Base-by-base conservation (phyloP, 2,888 invertebrate genomes). In the Scaptomyza tumidula region DNA sequence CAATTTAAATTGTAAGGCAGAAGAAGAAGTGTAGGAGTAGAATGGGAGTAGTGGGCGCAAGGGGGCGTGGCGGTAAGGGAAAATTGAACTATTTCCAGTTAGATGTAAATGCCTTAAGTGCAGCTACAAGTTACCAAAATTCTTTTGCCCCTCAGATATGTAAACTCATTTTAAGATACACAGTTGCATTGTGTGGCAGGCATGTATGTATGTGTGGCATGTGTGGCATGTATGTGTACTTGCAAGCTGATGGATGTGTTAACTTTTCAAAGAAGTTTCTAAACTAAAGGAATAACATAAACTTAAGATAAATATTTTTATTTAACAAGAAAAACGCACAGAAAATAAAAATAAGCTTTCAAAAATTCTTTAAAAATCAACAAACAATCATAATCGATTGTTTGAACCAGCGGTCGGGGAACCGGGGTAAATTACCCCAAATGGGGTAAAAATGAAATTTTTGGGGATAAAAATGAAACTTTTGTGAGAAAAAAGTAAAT, bases 1-100 rank as follows among this genome's bases (percentile, higher is more conserved):
- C 57, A 72, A 78, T 75, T 75, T 75, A 68, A 75, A 63, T 64
- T 29, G 29, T 29, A 35, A 54, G 39, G 9, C 19, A 14, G 6
- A n/a, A n/a, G 24, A 10, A n/a, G 24, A 10, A 6, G 6, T 11
- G 6, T 16, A 16, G 16, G 24, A 13, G 14, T 39, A 9, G 19
- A 6, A 2, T 31, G 31, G 5, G 9, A 31, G 31, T 2, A 9
- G 31, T 27, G 27, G 19, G 19, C 4, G 0, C 7, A 4, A 4
- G 0, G 27, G 5, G 27, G 46, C 5, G 29, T 3, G 11, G 11
- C 19, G 13, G 39, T 7, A 16, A 44, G 13, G 24, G 13, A 44
- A 44, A 57, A 33, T 41, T 54, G 29, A 37, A 29, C 58, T 24
- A 37, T 16, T 52, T 52, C 11, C 14, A 50, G 19, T 45, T 57